phyloP scores from a whole-genome alignment of 2,888 invertebrate genomes.

The Eristalinus sepulchralis region DNA sequence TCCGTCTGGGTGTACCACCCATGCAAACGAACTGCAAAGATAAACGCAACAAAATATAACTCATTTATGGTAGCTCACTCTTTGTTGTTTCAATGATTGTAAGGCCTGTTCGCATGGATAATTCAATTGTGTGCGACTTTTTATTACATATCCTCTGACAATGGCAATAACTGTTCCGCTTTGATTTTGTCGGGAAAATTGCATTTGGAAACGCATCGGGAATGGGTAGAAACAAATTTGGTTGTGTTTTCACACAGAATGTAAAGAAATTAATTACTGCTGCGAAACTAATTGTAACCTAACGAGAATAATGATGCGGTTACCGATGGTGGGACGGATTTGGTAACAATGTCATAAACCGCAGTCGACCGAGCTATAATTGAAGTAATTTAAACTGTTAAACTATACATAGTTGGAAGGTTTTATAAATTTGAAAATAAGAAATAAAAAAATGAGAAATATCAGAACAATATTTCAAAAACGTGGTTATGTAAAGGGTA shows the following conservation, averaged over 20 bases:
- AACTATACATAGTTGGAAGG: not conserved
- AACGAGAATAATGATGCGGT: not conserved
- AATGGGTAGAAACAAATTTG: not conserved
- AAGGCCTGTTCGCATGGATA: slow-evolving; percentile 5
- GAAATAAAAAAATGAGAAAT: too few species aligned
- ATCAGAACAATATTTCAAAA: too few species aligned
- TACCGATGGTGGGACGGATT: not conserved
- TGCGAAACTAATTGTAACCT: slow-evolving; percentile 26
- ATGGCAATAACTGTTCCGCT: not conserved
- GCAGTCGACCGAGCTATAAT: not conserved
- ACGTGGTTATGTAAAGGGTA: too few species aligned
- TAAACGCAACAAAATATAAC: slow-evolving; percentile 1
- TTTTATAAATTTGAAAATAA: not conserved
- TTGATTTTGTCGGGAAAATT: not conserved
- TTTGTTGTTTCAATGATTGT: not conserved
- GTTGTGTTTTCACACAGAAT: slow-evolving; percentile 26
- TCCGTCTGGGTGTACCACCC: slow-evolving; percentile 96
- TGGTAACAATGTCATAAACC: not conserved
- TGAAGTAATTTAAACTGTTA: not conserved
- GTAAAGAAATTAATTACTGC: slow-evolving; percentile 23
- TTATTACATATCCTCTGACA: not conserved
- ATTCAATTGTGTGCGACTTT: slow-evolving; percentile 30
- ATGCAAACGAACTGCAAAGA: slow-evolving; percentile 94
- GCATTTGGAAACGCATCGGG: not conserved
- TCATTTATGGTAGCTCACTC: not conserved